Evolutionary conservation across 2,797 vertebrate genomes (phyloP), one percentile per base, ranked within the genome.

Genomic region (Halcyon leucocephala): DNA sequence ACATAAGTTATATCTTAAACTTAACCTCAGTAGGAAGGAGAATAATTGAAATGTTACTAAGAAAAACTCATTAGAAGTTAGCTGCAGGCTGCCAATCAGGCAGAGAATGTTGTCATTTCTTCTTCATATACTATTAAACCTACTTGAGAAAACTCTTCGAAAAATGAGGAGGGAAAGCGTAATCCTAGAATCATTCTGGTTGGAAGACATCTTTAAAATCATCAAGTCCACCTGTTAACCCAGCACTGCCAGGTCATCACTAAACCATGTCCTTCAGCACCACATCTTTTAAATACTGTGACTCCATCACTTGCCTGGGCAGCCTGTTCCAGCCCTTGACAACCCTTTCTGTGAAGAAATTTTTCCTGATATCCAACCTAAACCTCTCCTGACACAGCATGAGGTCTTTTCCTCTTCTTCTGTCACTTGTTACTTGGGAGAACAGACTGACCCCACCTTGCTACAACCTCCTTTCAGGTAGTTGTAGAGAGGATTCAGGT

Each of bases 41-140:
- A 93, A 85, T 82, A 90, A 95, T 49, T 74, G 29, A 84, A 90
- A 88, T 0, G 7, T 42, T 90, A 88, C 46, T 86, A 92, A 86
- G 73, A 92, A 92, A 90, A 87, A 15, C 39, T 89, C 62, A 37
- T 86, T 69, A 60, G 42, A 90, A 94, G 28, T 86, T 55, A 92
- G 77, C 81, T 92, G 66, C 4, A 1, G 83, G 66, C 81, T 89
- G 73, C 81, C 82, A 85, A 26, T 80, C 66, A 80, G 55, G 42
- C 55, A 79, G 35, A n/a, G 26, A 69, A 14, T 76, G 37, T 3
- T 82, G 46, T 55, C 18, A 58, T 86, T 82, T 88, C 42, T 88
- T 84, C 39, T 76, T 83, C 55, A 60, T 10, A 39, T 35, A n/a
- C 9, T 51, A 24, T 69, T 70, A 79, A 96, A 77, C 3, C 7